Base-by-base conservation (phyloP, 2,113 vertebrate genomes). In the Syrrhaptes paradoxus region DNA sequence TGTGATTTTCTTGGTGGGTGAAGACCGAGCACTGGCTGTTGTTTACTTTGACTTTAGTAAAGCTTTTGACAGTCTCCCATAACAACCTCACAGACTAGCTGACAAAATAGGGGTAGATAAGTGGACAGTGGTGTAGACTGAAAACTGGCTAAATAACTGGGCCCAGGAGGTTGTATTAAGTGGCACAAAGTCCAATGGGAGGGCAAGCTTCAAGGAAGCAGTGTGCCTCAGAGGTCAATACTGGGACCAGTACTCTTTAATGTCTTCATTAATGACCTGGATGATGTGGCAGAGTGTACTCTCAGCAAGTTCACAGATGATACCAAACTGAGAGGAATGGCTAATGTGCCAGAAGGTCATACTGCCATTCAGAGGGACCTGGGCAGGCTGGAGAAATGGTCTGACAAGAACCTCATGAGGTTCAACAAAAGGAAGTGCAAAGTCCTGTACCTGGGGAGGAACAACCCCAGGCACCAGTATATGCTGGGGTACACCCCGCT, bases 81-180 rank as follows among this genome's bases (percentile, higher is more conserved):
- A 72, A 36, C 8, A 17, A 24, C 25, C 17, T 31, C 25, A 34
- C 49, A 73, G 41, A 48, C 20, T 52, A 25, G 19, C 31, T 81
- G 63, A 34, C 43, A 70, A 52, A 80, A 6, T 28, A 75, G 22
- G 15, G 10, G 11, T 29, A 75, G 45, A 8, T 41, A 86, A 65
- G 29, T 32, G 25, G 18, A 41, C 17, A 63, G 19, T 52, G 31
- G 81, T 36, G 18, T 52, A 46, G 51, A 43, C 6, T 29, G 11
- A 86, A 76, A 81, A 70, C 29, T 32, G 13, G 2, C 5, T 58
- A 36, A 71, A 71, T 48, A 29, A 29, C 21, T 71, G n/a, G 7
- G 21, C 16, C 15, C 1, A 1, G 2, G 10, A 4, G 4, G 4
- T 46, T 70, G 20, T 58, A 17, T 22, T 34, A 43, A 58, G 12